Evolutionary conservation across 2,888 invertebrate species (phyloP).

Genomic region (Tryphoninae sp.): DNA sequence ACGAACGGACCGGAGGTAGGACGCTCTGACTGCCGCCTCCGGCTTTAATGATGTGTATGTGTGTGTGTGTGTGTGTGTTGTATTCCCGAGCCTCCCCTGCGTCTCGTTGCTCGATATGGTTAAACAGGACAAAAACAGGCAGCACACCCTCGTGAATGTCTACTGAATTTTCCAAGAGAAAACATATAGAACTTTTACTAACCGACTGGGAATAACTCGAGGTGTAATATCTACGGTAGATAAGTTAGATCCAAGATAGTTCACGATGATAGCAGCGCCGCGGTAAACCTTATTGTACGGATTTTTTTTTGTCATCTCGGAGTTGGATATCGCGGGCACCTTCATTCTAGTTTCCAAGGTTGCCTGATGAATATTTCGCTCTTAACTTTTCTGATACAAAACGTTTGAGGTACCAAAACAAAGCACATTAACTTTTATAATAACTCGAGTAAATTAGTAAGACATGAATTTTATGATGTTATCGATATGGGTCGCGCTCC

Average conservation of each 20-base stretch:
- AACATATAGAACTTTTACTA: neutral
- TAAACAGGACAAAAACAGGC: slow-evolving; percentile 19
- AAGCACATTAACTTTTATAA: neutral
- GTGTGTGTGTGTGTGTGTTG: neutral
- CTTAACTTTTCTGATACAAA: neutral
- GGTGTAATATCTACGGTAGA: neutral
- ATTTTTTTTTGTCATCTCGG: no score
- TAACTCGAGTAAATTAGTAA: no score
- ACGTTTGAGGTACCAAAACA: neutral
- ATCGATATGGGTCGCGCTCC: no score
- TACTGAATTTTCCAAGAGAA: neutral
- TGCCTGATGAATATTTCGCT: neutral
- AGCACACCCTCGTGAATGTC: slow-evolving; percentile 58
- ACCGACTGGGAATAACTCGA: neutral
- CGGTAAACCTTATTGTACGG: no score
- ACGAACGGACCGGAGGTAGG: slow-evolving; percentile 15
- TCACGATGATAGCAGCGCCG: neutral
- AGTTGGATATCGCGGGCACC: no score
- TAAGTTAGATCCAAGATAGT: neutral
- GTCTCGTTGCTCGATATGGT: slow-evolving; percentile 17
- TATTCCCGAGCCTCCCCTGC: neutral
- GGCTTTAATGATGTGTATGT: neutral
- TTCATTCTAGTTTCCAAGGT: no score
- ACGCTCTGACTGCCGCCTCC: slow-evolving; percentile 9
- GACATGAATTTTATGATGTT: no score